Evolutionary conservation across 2,888 invertebrate genomes (phyloP), one percentile per base, ranked within the genome.

Genomic region (Lasioglossum lativentre): DNA sequence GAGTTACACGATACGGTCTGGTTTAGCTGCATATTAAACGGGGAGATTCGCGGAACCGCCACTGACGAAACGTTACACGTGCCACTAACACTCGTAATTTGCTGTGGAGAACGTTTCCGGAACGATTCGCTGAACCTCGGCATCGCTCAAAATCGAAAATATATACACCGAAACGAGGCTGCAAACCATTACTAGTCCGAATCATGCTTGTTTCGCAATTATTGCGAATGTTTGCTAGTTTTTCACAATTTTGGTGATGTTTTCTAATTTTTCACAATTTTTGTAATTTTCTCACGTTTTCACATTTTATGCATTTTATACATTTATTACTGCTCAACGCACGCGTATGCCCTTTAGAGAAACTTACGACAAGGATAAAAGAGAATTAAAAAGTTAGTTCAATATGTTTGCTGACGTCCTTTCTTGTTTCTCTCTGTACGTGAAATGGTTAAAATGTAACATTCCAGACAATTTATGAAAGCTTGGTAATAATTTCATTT

Each of bases 21-120:
- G 47, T 52, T 59, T 75, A 59, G 59, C 40, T 75, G 70, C 70
- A 52, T 77, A 52, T 70, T 77, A 77, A 52, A 52, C 73, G 34
- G 63, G 42, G 70, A 47, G 76, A 68, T 45, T 68, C 47, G 34
- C 47, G 45, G 14, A 27, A 59, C 27, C 23, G 52, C 52, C 23
- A 52, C 52, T 52, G 52, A 8, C 52, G 52, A 52, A 52, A 52
- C 6, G 27, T 59, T 27, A 27, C 59, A 59, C 27, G 12, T 59
- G 59, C 59, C 59, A 59, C 27, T 59, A 59, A 59, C 14, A 27
- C 38, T 23, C 68, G 38, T 23, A 38, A 38, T 38, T 68, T 16
- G 19, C 38, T 16, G 19, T 38, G 8, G 38, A 38, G 19, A 68
- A 34, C 10, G 34, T 34, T 34, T 19, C 63, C 63, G 63, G 8